phyloP scores from a whole-genome alignment of 2,888 invertebrate genomes.

The Spodoptera picta region DNA sequence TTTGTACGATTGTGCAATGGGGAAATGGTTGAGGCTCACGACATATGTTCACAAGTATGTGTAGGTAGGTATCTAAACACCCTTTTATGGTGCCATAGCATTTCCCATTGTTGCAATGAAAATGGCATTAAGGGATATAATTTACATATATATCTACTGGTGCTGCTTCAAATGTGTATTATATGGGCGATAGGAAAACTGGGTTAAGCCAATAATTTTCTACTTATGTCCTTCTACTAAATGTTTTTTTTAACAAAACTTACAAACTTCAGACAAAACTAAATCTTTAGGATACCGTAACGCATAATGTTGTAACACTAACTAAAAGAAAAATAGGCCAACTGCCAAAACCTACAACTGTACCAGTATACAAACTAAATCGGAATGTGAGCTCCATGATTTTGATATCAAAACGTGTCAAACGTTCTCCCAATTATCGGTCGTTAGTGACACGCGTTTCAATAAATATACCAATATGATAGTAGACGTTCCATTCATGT shows the following conservation, averaged over 20 bases:
- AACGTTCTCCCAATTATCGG: conserved; percentile 25
- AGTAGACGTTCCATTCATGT: not conserved
- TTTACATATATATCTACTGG: conserved; percentile 7
- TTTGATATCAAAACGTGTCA: conserved; percentile 4
- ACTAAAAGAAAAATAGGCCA: no score
- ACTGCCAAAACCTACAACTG: no score
- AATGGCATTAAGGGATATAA: conserved; percentile 22
- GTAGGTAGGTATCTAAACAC: conserved; percentile 12
- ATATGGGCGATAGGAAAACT: not conserved
- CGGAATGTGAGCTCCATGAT: not conserved
- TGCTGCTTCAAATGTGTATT: no score
- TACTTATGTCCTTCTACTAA: not conserved
- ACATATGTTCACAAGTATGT: conserved; percentile 5
- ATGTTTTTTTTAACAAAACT: no score
- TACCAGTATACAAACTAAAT: no score
- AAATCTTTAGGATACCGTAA: no score
- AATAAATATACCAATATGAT: conserved; percentile 5
- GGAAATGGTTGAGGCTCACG: conserved; percentile 7
- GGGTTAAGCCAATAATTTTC: not conserved
- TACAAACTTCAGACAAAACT: no score
- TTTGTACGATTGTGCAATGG: conserved; percentile 1
- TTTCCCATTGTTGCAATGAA: conserved; percentile 30
- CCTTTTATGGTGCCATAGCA: conserved; percentile 9
- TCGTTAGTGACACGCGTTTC: conserved; percentile 13
- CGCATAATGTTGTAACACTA: no score